phyloP scores from a whole-genome alignment of 2,113 vertebrate genomes.

The Rissa tridactyla region DNA sequence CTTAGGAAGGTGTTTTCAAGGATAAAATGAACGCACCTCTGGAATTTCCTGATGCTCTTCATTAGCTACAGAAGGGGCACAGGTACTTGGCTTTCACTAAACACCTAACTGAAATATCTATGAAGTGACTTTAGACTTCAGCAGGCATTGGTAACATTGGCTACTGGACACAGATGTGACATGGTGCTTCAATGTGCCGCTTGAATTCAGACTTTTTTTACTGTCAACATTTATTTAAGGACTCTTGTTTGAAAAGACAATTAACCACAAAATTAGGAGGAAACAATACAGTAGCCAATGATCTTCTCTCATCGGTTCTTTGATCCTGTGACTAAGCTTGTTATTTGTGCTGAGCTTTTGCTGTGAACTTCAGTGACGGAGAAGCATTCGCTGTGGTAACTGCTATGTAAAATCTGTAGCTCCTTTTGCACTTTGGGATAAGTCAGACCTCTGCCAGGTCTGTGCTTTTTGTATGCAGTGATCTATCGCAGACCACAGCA shows the following conservation, averaged over 20 bases:
- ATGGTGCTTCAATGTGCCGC: background rate
- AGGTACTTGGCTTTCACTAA: background rate
- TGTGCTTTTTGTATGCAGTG: background rate
- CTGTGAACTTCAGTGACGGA: background rate
- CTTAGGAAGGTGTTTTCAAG: background rate
- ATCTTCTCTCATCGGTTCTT: background rate
- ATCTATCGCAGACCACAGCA: background rate
- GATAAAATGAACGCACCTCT: background rate
- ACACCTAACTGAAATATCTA: background rate
- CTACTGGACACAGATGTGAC: background rate
- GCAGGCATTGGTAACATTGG: background rate
- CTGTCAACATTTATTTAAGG: background rate
- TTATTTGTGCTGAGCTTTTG: background rate
- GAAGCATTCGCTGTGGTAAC: background rate
- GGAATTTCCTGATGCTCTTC: background rate
- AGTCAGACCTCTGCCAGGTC: background rate
- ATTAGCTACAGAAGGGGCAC: background rate
- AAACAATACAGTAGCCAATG: background rate
- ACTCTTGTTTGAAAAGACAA: background rate
- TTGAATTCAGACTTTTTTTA: background rate
- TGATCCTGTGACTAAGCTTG: background rate
- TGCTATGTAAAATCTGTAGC: background rate
- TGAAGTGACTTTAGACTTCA: background rate
- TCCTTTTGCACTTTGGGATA: background rate
- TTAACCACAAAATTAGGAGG: background rate